A percentile compares a stretch with the other conserved stretches of the same genome.
phyloP scores from a whole-genome alignment of 2,888 invertebrate species.

The Bugula neritina region DNA sequence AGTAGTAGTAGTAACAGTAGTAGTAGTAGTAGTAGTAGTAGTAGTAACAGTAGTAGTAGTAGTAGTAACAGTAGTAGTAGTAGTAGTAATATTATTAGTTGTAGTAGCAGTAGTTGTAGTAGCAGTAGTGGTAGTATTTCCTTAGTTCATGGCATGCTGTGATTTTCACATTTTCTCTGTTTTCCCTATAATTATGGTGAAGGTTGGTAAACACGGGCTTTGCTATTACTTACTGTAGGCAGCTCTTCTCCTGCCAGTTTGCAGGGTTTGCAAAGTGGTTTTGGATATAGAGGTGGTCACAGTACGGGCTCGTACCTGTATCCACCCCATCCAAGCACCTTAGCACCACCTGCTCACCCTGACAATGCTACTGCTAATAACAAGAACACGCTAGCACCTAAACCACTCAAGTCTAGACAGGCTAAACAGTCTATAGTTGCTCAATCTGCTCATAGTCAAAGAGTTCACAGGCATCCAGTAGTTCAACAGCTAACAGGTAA shows the following conservation, averaged over 20 bases:
- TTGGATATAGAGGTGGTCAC: background rate
- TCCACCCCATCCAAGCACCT: background rate
- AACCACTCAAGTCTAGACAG: constrained; percentile 76
- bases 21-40: background rate
- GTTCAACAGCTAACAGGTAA: constrained; percentile 86
- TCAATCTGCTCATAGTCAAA: constrained; percentile 92
- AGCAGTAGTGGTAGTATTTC: background rate
- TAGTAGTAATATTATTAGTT: background rate
- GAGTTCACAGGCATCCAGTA: constrained; percentile 69
- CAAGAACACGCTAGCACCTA: constrained; percentile 41
- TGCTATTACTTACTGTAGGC: constrained; percentile 4
- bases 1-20: background rate
- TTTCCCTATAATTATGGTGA: background rate
- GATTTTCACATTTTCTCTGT: background rate
- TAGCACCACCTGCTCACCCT: background rate
- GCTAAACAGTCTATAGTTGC: constrained; percentile 87
- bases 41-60: background rate
- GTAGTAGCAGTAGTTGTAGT: background rate
- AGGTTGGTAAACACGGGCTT: background rate
- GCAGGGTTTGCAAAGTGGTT: background rate
- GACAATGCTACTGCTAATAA: background rate
- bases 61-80: background rate
- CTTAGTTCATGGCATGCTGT: background rate
- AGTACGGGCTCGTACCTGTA: background rate
- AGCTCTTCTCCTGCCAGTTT: constrained; percentile 14